Evolutionary conservation across 2,888 invertebrate genomes (phyloP).

Genomic region (Ganaspis brasiliensis): DNA sequence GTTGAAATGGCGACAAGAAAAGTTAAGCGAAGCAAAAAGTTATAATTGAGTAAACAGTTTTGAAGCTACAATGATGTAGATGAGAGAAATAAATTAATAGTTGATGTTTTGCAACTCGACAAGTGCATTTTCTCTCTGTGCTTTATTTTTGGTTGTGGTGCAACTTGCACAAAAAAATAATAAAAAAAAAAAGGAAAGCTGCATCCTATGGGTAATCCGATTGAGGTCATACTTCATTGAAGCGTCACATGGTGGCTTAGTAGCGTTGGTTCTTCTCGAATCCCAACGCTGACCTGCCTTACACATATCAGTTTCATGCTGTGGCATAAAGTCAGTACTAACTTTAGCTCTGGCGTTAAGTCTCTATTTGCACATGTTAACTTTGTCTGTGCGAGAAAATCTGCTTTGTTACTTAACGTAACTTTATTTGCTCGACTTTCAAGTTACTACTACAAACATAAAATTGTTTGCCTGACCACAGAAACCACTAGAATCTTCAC

Average conservation of each 20-base stretch:
- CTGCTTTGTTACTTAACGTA: slow-evolving; percentile 26
- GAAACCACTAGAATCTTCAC: slow-evolving; percentile 6
- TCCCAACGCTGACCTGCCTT: slow-evolving; percentile 28
- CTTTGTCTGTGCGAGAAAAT: slow-evolving; percentile 16
- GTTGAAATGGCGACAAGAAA: not conserved
- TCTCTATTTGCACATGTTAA: slow-evolving; percentile 24
- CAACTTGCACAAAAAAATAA: not conserved
- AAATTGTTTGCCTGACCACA: slow-evolving; percentile 3
- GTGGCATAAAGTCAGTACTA: slow-evolving; percentile 17
- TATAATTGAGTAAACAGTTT: not conserved
- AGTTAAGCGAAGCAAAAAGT: not conserved
- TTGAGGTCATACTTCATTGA: slow-evolving; percentile 30
- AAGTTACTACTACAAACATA: slow-evolving; percentile 17
- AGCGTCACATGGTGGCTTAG: slow-evolving; percentile 7
- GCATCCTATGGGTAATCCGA: slow-evolving; percentile 16
- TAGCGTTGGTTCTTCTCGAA: slow-evolving; percentile 14
- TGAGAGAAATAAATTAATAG: not conserved
- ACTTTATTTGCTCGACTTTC: slow-evolving; percentile 25
- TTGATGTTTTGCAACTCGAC: slow-evolving; percentile 1
- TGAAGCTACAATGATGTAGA: not conserved
- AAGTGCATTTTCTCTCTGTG: slow-evolving; percentile 2
- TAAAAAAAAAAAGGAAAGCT: slow-evolving; percentile 1
- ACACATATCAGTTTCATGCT: not conserved
- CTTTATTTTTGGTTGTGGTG: not conserved
- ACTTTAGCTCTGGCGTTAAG: slow-evolving; percentile 17